Base-by-base conservation (phyloP, 2,888 invertebrate species). In the Drosophila borealis region DNA sequence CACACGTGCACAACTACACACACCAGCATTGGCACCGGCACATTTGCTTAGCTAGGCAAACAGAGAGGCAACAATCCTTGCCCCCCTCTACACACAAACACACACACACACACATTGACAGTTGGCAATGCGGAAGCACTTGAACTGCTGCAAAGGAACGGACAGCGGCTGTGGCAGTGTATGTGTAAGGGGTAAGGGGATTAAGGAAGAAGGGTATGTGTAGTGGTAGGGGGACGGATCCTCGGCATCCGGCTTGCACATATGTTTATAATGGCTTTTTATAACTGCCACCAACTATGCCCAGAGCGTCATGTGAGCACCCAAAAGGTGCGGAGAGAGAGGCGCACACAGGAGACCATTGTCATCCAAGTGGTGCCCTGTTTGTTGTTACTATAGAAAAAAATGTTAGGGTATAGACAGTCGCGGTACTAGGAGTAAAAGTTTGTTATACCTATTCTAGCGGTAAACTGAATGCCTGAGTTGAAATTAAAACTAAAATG, bases 191-290 rank as follows among this genome's bases (percentile, higher is more conserved):
- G 54, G 44, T 44, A 17, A 33, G 48, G 13, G 17, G 17, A 13
- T 34, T 21, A 42, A 42, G 33, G 19, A 25, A 6, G 25, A 25
- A 25, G 25, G 46, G 44, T 5, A n/a, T 17, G 14, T 2, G 29
- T 2, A 8, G 17, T 4, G 25, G 14, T 14, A n/a, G 14, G 14
- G 14, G 14, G 17, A 17, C 36, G 3, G 37, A 36, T 21, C 42
- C 37, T 19, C 37, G 45, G 10, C 53, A 55, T 42, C 61, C 55
- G 41, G 6, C 41, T 78, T 54, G 60, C 80, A 89, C 89, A 85
- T 88, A 85, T 85, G 85, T 70, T 89, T 82, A 72, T 89, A 85
- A 85, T 89, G 88, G 78, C 68, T 69, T 78, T 86, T 89, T 80
- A 70, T 85, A 82, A 85, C 85, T 66, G 86, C 80, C 85, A 63